These are phyloP conservation scores for Ptilonorhynchus violaceus DNA, from an alignment of 2,113 vertebrate species.

Conservation along the genomic window DNA sequence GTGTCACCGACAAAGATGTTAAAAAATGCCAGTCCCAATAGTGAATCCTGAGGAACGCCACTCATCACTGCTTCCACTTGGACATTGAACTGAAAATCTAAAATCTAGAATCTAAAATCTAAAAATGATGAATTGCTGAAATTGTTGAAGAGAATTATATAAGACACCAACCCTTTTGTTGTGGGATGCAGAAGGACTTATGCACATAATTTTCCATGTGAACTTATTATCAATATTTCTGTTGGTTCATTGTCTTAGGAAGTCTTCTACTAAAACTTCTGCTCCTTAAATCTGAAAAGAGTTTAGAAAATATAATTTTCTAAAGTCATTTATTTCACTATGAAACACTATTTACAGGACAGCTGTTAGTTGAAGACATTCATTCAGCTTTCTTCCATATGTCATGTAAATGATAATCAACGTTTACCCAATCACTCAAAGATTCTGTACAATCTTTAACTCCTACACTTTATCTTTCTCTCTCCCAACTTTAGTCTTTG, in stretches of 20 bases:
- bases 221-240: neutral
- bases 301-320: neutral
- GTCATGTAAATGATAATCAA: neutral
- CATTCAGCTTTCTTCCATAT: neutral
- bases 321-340: neutral
- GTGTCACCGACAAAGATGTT: neutral
- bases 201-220: neutral
- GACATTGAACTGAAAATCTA: neutral
- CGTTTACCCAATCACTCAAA: neutral
- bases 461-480: neutral
- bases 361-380: neutral
- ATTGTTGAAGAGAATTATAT: neutral
- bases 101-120: neutral
- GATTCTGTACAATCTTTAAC: neutral
- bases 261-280: neutral
- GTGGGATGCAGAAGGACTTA: neutral
- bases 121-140: neutral
- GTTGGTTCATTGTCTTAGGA: neutral
- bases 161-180: neutral
- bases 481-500: neutral
- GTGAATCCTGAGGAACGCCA: neutral
- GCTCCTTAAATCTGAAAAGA: neutral
- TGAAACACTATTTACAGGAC: neutral
- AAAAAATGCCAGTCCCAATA: neutral
- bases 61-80: neutral